Conservation (phyloP, 2,888 invertebrate species). For the Drosophila kuntzei region DNA sequence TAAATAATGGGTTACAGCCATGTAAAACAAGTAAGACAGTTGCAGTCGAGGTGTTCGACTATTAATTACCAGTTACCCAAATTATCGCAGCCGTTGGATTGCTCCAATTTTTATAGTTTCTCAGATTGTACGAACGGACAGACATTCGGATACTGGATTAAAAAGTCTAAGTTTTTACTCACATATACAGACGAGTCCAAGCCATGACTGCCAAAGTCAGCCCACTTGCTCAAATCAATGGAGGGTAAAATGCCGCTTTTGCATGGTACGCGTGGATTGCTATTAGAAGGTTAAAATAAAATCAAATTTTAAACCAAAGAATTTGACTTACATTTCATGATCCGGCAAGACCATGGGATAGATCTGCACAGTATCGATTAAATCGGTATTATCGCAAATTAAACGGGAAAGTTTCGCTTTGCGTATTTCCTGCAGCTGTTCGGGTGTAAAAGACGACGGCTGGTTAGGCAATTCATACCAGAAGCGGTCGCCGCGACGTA, state of each 20-base stretch:
- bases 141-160: background rate
- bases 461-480: constrained; percentile 97
- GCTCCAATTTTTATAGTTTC: background rate
- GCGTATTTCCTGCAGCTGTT: constrained; percentile 93
- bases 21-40: background rate
- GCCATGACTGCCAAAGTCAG: constrained; percentile 88
- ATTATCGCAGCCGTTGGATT: background rate
- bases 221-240: constrained; percentile 96
- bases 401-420: constrained; percentile 92
- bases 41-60: background rate
- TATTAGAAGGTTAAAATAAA: constrained; percentile 83
- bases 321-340: constrained; percentile 93
- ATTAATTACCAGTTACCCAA: too few species aligned
- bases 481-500: constrained; percentile 95
- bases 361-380: constrained; percentile 95
- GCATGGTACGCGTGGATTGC: constrained; percentile 97
- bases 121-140: background rate
- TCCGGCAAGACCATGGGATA: constrained; percentile 97
- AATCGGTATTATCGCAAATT: constrained; percentile 96
- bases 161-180: constrained; percentile 83
- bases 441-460: constrained; percentile 95
- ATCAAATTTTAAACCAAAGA: background rate
- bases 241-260: constrained; percentile 94
- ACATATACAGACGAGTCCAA: constrained; percentile 88
- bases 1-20: constrained; percentile 6